Percentiles rank a stretch among this genome's conserved stretches.
phyloP scores from a whole-genome alignment of 2,888 invertebrate species.

The Drepanosiphum platanoidis region DNA sequence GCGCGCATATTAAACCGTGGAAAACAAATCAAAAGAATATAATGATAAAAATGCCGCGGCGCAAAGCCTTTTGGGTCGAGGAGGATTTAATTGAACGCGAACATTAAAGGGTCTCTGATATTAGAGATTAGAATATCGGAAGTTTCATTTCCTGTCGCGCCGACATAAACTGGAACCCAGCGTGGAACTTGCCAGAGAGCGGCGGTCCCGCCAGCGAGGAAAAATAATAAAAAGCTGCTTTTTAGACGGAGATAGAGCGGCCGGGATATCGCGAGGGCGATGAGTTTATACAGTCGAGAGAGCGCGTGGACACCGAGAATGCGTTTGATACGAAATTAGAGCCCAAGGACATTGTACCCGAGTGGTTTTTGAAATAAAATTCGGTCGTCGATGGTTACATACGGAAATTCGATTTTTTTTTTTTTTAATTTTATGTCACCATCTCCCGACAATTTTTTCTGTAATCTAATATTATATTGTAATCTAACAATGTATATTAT shows the following conservation, averaged over 20 bases:
- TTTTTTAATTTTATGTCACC: no score
- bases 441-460: background rate
- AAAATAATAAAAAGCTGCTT: background rate
- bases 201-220: background rate
- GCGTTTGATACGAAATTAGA: background rate
- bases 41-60: background rate
- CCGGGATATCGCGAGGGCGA: background rate
- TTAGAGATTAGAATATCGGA: background rate
- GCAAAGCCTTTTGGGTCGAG: background rate
- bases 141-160: background rate
- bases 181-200: background rate
- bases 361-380: background rate
- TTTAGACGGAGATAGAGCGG: background rate
- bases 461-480: no score
- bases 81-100: background rate
- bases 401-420: no score
- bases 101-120: background rate
- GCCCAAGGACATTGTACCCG: background rate
- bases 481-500: no score
- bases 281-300: background rate
- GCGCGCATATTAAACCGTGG: background rate
- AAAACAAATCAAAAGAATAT: background rate
- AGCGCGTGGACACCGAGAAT: background rate
- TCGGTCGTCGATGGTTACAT: background rate
- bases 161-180: background rate